These are phyloP conservation scores for Pachyseris speciosa DNA, from an alignment of 64 coral and sea anemone species.

Conservation along the genomic window DNA sequence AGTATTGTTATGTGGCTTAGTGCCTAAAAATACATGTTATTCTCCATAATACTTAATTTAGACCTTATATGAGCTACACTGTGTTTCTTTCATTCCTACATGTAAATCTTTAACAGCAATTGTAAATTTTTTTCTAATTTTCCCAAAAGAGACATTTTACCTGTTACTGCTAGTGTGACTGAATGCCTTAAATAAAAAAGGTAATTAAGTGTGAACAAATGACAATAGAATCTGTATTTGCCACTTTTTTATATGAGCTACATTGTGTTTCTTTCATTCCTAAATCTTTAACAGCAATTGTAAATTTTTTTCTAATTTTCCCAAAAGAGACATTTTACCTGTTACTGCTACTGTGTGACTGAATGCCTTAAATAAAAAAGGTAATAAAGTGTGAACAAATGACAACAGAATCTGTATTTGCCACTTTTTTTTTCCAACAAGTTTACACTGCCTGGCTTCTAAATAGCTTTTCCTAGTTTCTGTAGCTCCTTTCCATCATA, in stretches of 20 bases:
- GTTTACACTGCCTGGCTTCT: no score
- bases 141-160: background rate
- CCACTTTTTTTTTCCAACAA: background rate
- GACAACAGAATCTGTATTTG: background rate
- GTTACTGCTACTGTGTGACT: background rate
- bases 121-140: background rate
- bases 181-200: background rate
- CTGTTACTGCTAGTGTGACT: background rate
- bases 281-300: no score
- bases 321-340: background rate
- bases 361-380: background rate
- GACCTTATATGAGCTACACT: no score
- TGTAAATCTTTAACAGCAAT: no score
- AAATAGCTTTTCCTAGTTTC: no score
- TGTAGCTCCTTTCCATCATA: no score
- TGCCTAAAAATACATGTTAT: no score
- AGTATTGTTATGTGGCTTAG: no score
- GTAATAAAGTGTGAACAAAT: conserved; percentile 4
- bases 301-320: background rate
- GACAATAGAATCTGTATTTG: background rate
- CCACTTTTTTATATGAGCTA: no score
- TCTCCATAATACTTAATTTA: no score
- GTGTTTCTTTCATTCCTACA: no score
- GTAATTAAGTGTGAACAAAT: background rate
- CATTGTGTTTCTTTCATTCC: no score